These are phyloP conservation scores for Macrotrachela quadricornifera DNA, from an alignment of 1,140 invertebrate species.

Conservation along the genomic window DNA sequence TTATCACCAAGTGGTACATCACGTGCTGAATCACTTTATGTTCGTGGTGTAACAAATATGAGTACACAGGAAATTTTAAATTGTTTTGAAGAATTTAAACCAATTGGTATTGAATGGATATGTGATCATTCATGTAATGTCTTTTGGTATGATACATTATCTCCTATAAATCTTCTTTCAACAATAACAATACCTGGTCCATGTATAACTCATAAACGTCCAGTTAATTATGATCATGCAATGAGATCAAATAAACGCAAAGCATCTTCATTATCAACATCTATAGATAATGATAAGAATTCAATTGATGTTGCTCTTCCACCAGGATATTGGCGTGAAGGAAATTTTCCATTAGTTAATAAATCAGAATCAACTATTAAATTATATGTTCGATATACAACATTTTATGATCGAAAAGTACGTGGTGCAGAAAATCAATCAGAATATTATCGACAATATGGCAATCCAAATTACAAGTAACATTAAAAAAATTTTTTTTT, in stretches of 20 bases:
- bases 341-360: too few species aligned
- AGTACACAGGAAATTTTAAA: conserved; percentile 5
- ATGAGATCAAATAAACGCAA: not conserved
- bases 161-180: not conserved
- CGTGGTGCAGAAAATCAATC: conserved; percentile 2
- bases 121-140: conserved; percentile 5
- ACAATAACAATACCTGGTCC: not conserved
- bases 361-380: too few species aligned
- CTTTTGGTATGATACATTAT: not conserved
- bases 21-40: not conserved
- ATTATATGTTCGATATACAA: not conserved
- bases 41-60: conserved; percentile 1
- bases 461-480: conserved; percentile 5
- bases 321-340: not conserved
- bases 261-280: not conserved
- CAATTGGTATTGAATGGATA: conserved; percentile 8
- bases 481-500: too few species aligned
- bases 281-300: not conserved
- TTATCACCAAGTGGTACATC: too few species aligned
- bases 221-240: not conserved
- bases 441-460: conserved; percentile 6
- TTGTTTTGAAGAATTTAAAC: not conserved
- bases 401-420: not conserved
- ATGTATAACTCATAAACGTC: not conserved
- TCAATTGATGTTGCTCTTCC: not conserved